Evolutionary conservation across 2,113 vertebrate species (phyloP).

Genomic region (Zosterops hypoxanthus): DNA sequence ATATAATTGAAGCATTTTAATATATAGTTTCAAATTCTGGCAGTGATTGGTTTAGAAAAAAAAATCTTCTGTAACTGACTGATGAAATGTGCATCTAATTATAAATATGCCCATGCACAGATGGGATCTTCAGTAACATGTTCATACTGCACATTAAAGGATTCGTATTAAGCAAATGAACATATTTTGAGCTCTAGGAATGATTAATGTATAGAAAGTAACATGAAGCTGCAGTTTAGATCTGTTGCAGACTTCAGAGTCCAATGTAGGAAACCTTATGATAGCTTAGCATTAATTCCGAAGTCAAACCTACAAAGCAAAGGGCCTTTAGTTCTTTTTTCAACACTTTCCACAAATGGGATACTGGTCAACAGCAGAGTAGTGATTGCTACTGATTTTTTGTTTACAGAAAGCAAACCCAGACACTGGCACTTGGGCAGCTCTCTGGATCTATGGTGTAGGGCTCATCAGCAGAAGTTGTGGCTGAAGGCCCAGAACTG

Average conservation of each 20-base stretch:
- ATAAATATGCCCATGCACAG: constrained; percentile 3
- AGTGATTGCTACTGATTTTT: not conserved
- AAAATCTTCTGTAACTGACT: not conserved
- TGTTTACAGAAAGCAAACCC: not conserved
- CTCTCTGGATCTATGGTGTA: not conserved
- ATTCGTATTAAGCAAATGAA: not conserved
- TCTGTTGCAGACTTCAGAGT: not conserved
- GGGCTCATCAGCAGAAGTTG: not conserved
- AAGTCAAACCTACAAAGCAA: not conserved
- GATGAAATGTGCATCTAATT: not conserved
- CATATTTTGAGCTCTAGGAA: constrained; percentile 11
- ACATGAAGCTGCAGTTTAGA: not conserved
- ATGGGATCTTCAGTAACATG: constrained; percentile 1
- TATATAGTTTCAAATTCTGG: not conserved
- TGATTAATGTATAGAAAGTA: not conserved
- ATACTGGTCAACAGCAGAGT: not conserved
- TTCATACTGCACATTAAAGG: not conserved
- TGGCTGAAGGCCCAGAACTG: not conserved
- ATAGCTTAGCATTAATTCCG: not conserved
- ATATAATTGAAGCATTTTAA: not conserved
- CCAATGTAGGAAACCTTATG: not conserved
- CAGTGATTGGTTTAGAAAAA: not conserved
- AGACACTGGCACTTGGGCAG: not conserved
- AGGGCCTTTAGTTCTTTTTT: not conserved
- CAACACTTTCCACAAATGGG: not conserved